Base-by-base conservation (phyloP, 2,113 vertebrate species). In the Phoxinus phoxinus region DNA sequence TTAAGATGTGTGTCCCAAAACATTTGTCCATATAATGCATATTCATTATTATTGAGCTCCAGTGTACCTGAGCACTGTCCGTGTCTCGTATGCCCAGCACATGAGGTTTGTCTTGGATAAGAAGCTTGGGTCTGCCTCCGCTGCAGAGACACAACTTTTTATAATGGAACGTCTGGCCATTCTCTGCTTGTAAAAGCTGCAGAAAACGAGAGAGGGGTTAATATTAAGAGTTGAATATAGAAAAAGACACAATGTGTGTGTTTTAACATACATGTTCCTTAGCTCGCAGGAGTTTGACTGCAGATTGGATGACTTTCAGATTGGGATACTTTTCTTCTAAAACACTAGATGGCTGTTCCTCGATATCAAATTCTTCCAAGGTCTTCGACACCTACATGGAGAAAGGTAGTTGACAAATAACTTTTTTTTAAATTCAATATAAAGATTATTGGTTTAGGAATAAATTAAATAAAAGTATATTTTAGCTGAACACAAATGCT, bases 41-140 rank as follows among this genome's bases (percentile, higher is more conserved):
- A 11, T 63, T 6, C 10, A 32, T 12, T 7, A 32, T 48, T 30
- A 3, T 74, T 27, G 6, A 67, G 17, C 17, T 17, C 10, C 13
- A 71, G 46, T 6, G 4, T 95, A 99, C 98, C 97, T 96, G 94
- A 27, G 95, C 97, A 9, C 97, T 99, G 92, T 99, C 98, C 44
- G 98, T 99, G 91, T 99, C 98, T 3, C 98, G 95, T 90, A 99
- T 98, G 61, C 98, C 98, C 85, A 99, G 90, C 0, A 99, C 95
- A 17, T 95, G 93, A 0, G 96, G 96, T 77, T 96, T 97, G 80
- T 94, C 95, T 86, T 94, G 91, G 25, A 84, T 90, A 25, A 99
- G 94, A 86, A 99, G 91, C 85, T 97, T 99, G 0, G 98, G 97
- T 88, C 93, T 96, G 44, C 93, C 97, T 56, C 98, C 98, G 25